Conservation (phyloP, 2,888 invertebrate species). For the Ptilodon capucinus region DNA sequence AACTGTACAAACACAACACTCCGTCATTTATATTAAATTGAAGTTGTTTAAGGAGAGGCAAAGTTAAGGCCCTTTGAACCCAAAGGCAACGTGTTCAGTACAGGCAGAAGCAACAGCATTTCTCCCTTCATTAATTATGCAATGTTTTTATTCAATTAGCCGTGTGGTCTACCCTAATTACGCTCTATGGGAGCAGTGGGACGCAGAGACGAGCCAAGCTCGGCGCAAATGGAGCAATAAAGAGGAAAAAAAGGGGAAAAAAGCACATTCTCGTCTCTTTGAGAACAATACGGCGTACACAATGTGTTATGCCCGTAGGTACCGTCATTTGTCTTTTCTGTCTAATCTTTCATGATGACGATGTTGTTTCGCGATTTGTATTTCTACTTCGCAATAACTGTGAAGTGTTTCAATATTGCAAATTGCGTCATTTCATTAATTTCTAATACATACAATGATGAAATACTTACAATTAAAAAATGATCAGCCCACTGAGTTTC, state of each 20-base stretch:
- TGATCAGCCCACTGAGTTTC: no score
- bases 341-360: constrained; percentile 74
- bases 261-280: constrained; percentile 53
- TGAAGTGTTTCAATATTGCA: constrained; percentile 31
- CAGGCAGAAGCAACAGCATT: constrained; percentile 20
- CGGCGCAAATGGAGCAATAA: constrained; percentile 65
- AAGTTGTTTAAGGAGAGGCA: constrained; percentile 26
- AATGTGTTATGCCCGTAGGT: constrained; percentile 51
- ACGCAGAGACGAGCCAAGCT: constrained; percentile 53
- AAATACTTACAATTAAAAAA: no score
- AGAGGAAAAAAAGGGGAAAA: constrained; percentile 42
- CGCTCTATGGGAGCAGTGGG: constrained; percentile 49
- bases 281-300: constrained; percentile 58
- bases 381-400: constrained; percentile 52
- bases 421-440: constrained; percentile 18
- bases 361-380: constrained; percentile 64
- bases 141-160: constrained; percentile 79
- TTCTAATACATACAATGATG: background rate
- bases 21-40: constrained; percentile 27
- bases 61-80: constrained; percentile 35
- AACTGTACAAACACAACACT: constrained; percentile 14
- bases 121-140: constrained; percentile 64
- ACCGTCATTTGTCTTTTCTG: constrained; percentile 65
- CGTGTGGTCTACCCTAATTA: constrained; percentile 71
- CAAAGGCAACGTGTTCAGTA: constrained; percentile 23